phyloP scores from a whole-genome alignment of 2,113 vertebrate genomes.

The Takifugu bimaculatus region DNA sequence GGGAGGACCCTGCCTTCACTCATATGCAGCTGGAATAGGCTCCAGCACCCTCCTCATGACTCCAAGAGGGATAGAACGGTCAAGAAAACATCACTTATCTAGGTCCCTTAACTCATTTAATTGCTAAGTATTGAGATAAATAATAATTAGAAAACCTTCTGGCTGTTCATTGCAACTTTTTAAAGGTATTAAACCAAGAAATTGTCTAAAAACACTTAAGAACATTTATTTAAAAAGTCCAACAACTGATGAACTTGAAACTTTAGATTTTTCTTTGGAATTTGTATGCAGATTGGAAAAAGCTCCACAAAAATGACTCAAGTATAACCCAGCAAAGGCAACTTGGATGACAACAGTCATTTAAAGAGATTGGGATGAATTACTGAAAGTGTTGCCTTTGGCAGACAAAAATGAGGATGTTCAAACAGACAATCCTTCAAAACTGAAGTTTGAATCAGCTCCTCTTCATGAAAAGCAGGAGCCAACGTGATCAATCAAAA shows the following conservation, averaged over 20 bases:
- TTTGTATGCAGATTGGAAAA: background rate
- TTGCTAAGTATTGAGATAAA: slow-evolving; percentile 54
- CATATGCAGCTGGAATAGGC: too few relatives aligned
- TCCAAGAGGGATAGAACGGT: too few relatives aligned
- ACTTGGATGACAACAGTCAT: too few relatives aligned
- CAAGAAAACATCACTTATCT: background rate
- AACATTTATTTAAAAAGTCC: too few relatives aligned
- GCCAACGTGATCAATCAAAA: too few relatives aligned
- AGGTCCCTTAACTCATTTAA: slow-evolving; percentile 19
- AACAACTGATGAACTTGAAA: too few relatives aligned
- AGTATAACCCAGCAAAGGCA: background rate
- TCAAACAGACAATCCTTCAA: background rate
- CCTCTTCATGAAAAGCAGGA: too few relatives aligned
- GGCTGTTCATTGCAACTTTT: too few relatives aligned
- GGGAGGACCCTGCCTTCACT: too few relatives aligned
- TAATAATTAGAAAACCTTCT: slow-evolving; percentile 37
- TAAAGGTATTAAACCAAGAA: too few relatives aligned
- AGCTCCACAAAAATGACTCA: background rate
- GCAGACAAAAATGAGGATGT: background rate
- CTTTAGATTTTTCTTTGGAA: background rate
- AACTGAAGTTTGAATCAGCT: background rate
- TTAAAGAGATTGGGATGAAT: background rate
- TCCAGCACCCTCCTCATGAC: too few relatives aligned
- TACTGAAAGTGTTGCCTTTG: background rate
- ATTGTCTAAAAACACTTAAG: too few relatives aligned